Conservation (phyloP, 2,888 invertebrate genomes). For the Agrypnus murinus region DNA sequence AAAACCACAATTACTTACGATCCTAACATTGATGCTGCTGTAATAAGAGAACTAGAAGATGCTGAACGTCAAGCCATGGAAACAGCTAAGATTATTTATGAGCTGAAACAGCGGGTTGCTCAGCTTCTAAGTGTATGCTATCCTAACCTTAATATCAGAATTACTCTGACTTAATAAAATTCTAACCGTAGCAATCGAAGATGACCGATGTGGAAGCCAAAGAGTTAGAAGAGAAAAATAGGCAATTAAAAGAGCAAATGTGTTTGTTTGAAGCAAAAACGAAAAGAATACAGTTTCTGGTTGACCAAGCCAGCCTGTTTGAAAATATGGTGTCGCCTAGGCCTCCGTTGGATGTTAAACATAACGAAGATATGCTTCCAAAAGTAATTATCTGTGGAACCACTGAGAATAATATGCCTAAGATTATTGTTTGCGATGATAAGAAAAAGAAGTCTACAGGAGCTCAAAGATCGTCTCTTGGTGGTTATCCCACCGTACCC, state of each 20-base stretch:
- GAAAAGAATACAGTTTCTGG: conserved; percentile 74
- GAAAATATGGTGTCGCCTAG: conserved; percentile 64
- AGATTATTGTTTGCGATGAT: conserved; percentile 73
- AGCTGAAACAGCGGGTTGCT: conserved; percentile 68
- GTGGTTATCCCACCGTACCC: too few relatives aligned
- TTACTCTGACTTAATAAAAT: too few relatives aligned
- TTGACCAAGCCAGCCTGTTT: conserved; percentile 70
- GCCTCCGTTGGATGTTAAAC: conserved; percentile 45
- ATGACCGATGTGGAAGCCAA: conserved; percentile 75
- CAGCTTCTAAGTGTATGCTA: conserved; percentile 66
- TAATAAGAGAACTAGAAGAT: conserved; percentile 71
- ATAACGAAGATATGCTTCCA: conserved; percentile 69
- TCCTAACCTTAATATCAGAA: too few relatives aligned
- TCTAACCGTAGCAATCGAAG: conserved; percentile 76
- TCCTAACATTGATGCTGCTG: conserved; percentile 60
- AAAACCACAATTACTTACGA: conserved; percentile 50
- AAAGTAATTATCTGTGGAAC: conserved; percentile 74
- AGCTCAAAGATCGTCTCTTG: neutral
- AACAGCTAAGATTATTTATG: conserved; percentile 70
- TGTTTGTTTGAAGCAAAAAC: conserved; percentile 78
- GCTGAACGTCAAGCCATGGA: conserved; percentile 72
- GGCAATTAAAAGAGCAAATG: conserved; percentile 76
- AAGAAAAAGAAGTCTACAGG: conserved; percentile 60
- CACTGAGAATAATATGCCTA: conserved; percentile 73
- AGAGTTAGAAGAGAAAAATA: conserved; percentile 75